Evolutionary conservation across 2,113 vertebrate species (phyloP).

Genomic region (Datnioides undecimradiatus): DNA sequence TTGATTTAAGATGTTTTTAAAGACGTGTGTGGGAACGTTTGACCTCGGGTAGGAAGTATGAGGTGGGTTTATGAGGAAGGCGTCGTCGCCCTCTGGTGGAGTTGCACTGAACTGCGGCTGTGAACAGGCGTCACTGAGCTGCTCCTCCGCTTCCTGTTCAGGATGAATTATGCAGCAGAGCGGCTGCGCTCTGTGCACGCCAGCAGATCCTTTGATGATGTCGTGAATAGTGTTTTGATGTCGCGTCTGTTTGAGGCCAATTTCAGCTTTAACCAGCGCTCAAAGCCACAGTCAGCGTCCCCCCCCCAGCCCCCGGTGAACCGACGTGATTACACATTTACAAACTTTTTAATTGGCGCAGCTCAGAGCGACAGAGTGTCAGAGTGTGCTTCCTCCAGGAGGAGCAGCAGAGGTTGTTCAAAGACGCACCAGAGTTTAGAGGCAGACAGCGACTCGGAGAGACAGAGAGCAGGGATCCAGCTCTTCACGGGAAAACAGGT

Average conservation of each 20-base stretch:
- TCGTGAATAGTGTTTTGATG: constrained; percentile 13
- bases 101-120: background rate
- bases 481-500: no score
- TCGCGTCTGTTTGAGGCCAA: constrained; percentile 7
- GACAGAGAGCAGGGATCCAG: no score
- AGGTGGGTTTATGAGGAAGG: background rate
- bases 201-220: constrained; percentile 18
- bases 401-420: background rate
- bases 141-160: background rate
- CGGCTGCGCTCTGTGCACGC: constrained; percentile 26
- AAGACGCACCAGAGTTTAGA: background rate
- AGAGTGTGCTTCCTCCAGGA: accelerated
- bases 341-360: background rate
- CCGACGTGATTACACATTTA: background rate
- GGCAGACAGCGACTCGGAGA: background rate
- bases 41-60: no score
- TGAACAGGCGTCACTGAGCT: background rate
- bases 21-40: no score
- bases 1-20: no score
- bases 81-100: constrained; percentile 46
- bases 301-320: background rate
- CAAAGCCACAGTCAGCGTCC: background rate
- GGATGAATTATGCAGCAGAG: constrained; percentile 60
- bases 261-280: background rate
- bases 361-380: background rate